Percentiles rank a stretch among this genome's conserved stretches.
Conservation (phyloP, 2,797 vertebrate genomes). For the Salarias fasciatus region DNA sequence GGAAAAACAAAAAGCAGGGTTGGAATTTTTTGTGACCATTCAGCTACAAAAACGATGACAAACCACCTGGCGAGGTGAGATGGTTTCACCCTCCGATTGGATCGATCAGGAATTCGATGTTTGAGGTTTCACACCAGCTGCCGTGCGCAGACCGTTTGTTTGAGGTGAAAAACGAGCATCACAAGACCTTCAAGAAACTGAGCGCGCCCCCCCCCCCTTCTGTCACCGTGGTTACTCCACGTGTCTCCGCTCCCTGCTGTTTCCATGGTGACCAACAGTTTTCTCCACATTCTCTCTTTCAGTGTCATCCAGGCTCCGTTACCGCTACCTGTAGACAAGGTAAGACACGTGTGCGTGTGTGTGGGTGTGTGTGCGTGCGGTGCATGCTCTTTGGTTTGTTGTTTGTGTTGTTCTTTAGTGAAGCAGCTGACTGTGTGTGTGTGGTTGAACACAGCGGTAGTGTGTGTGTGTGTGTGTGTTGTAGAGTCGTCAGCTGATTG, state of each 20-base stretch:
- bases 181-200: slow-evolving; percentile 38
- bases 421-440: too few species aligned
- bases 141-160: slow-evolving; percentile 4
- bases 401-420: too few species aligned
- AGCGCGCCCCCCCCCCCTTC: neutral
- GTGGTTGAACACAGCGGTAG: too few species aligned
- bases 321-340: slow-evolving; percentile 98
- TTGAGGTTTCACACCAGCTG: too few species aligned
- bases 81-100: too few species aligned
- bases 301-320: slow-evolving; percentile 97
- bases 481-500: slow-evolving; percentile 53
- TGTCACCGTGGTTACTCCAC: slow-evolving; percentile 56
- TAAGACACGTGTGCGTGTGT: slow-evolving; percentile 77
- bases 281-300: slow-evolving; percentile 60
- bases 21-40: too few species aligned
- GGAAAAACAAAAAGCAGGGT: too few species aligned
- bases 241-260: slow-evolving; percentile 50
- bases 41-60: too few species aligned
- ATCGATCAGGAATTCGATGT: too few species aligned
- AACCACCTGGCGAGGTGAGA: too few species aligned
- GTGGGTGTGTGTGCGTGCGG: neutral
- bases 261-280: slow-evolving; percentile 66
- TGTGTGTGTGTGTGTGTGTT: too few species aligned
- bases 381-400: too few species aligned
- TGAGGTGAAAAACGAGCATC: slow-evolving; percentile 1